Evolutionary conservation across 2,888 invertebrate species (phyloP).

Genomic region (Drosophila pegasa): DNA sequence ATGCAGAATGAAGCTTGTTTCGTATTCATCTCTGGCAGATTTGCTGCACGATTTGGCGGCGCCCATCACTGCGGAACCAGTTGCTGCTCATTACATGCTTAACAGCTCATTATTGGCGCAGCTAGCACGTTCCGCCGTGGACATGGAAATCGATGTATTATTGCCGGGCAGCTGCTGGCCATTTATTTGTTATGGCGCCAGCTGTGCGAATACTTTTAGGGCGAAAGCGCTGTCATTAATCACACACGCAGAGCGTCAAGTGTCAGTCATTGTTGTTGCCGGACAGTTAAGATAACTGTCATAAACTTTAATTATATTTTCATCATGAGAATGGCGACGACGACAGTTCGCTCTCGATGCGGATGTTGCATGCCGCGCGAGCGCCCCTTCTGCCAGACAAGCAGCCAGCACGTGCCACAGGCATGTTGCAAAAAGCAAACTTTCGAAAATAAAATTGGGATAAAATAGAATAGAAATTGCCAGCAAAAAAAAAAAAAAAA

Average conservation of each 20-base stretch:
- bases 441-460: slow-evolving; percentile 12
- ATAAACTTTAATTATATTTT: slow-evolving; percentile 81
- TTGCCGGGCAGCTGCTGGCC: slow-evolving; percentile 30
- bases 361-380: slow-evolving; percentile 47
- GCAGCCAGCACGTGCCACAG: slow-evolving; percentile 64
- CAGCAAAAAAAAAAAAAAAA: not conserved
- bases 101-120: slow-evolving; percentile 10
- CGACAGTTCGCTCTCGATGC: slow-evolving; percentile 32
- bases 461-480: slow-evolving; percentile 23
- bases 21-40: not conserved
- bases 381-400: slow-evolving; percentile 9
- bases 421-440: slow-evolving; percentile 41
- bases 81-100: slow-evolving; percentile 6
- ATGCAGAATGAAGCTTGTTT: too few relatives aligned
- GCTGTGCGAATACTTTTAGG: slow-evolving; percentile 30
- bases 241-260: slow-evolving; percentile 38
- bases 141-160: slow-evolving; percentile 26
- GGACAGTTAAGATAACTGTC: slow-evolving; percentile 76
- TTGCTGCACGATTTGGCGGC: slow-evolving; percentile 4
- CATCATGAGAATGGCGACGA: slow-evolving; percentile 59
- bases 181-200: slow-evolving; percentile 25
- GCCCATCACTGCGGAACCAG: slow-evolving; percentile 7
- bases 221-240: slow-evolving; percentile 60
- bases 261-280: slow-evolving; percentile 66
- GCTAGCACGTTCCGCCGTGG: not conserved